phyloP scores from a whole-genome alignment of 2,113 vertebrate genomes.

The Rhodinocichla rosea region DNA sequence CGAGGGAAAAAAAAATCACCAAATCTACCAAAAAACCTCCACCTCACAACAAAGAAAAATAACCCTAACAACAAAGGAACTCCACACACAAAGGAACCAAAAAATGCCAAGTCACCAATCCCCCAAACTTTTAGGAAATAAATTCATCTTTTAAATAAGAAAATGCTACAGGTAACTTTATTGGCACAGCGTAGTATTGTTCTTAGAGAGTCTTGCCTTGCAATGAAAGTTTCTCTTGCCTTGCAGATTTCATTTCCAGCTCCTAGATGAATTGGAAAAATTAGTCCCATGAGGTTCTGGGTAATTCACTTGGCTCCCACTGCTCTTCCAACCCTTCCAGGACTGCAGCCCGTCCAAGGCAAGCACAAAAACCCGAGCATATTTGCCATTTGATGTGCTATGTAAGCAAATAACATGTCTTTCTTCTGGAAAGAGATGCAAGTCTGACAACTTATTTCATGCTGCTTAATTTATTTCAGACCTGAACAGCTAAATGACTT shows the following conservation, averaged over 20 bases:
- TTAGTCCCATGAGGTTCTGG: neutral
- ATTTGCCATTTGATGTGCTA: conserved; percentile 24
- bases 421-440: conserved; percentile 7
- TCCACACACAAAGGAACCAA: neutral
- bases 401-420: conserved; percentile 25
- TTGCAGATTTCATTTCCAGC: neutral
- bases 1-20: fast-evolving
- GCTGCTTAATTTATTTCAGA: conserved; percentile 32
- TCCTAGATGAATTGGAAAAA: neutral
- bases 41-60: neutral
- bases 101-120: neutral
- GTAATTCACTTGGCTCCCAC: neutral
- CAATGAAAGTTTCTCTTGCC: neutral
- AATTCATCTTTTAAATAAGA: neutral
- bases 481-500: conserved; percentile 22
- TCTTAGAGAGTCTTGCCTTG: neutral
- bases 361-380: neutral
- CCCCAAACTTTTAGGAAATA: neutral
- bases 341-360: neutral
- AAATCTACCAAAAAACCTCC: neutral
- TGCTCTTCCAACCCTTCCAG: neutral
- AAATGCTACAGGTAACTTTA: neutral
- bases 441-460: neutral
- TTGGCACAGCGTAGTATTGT: neutral
- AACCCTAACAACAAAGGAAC: neutral